Evolutionary conservation across 2,797 vertebrate genomes (phyloP), one percentile per base, ranked within the genome.

Genomic region (Melopsittacus undulatus): DNA sequence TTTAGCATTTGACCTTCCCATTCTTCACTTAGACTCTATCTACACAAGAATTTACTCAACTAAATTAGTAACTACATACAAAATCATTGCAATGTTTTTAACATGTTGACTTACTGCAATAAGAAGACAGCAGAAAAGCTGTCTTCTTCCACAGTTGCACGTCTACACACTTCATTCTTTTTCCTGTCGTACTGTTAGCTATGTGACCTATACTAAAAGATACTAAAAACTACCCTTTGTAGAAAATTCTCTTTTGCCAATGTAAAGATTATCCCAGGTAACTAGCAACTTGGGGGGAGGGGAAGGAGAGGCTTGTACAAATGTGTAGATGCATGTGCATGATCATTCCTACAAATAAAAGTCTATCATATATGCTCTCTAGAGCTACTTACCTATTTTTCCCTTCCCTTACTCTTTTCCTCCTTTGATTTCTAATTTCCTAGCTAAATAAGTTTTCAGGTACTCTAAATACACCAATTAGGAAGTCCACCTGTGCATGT

Each of bases 61-160:
- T 64, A 34, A 83, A 19, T 46, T 36, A 46, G 21, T 62, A 83
- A 66, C 42, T 84, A 67, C 22, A 81, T 45, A 48, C 4, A 57
- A 81, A 86, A 51, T 22, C 22, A 82, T 0, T 23, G 26, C 34
- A 81, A 56, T 29, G 27, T 29, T 57, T 57, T 57, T 57, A 64
- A 13, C 13, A 49, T 0, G 0, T 38, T 86, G 32, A n/a, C 32
- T 57, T 34, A 7, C 32, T 57, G 54, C 21, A 23, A 11, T 34
- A 34, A 34, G 32, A 57, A 52, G 14, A 66, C 22, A 79, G 13
- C 8, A 69, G 34, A 91, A 89, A 66, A 20, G 11, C 34, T 40
- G 4, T 49, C 29, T 67, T 91, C n/a, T 75, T 79, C 46, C 20
- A 34, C 1, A 56, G 27, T 0, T 85, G 27, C 40, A 68, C 26